Base-by-base conservation (phyloP, 2,797 vertebrate species). In the Chanos chanos region DNA sequence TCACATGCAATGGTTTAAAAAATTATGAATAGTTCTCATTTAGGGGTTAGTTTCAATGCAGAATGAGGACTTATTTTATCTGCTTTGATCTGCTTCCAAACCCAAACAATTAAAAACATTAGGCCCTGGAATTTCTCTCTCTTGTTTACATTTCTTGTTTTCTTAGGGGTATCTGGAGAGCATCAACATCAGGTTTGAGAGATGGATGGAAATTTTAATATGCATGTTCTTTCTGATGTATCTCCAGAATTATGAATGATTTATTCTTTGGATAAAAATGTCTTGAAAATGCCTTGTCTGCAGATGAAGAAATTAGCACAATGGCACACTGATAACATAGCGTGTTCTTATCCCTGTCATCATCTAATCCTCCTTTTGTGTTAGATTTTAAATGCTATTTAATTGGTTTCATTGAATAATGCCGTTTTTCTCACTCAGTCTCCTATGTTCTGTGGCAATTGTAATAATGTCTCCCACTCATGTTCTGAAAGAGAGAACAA, bases 341-440 rank as follows among this genome's bases (percentile, higher is more conserved):
- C 64, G 64, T 79, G 73, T 66, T 69, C 64, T 77, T 79, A 79
- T 78, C 79, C 68, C 41, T 70, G 50, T 37, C 64, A 59, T 57
- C 69, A 75, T 79, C 77, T 78, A 79, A 76, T 79, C 77, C 76
- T 59, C 61, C 65, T 69, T 72, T 78, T 78, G 68, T 81, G 77
- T 75, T 64, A 54, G 59, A 64, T 64, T 76, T 63, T 69, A 73
- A 77, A 79, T 73, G 68, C 68, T 66, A 69, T 70, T 78, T 81
- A 81, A 81, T 78, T 81, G 72, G 74, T 78, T 78, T 70, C 63
- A 69, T 75, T 65, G 77, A 70, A 58, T 71, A 80, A 71, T 62
- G 61, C 62, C 66, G 55, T 74, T 77, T 72, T 74, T 61, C 64
- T 28, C 55, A 40, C 61, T 63, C 61, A 18, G 68, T 73, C 72